These are phyloP conservation scores for Hoplodrina blanda DNA, from an alignment of 2,888 invertebrate species.

Conservation along the genomic window DNA sequence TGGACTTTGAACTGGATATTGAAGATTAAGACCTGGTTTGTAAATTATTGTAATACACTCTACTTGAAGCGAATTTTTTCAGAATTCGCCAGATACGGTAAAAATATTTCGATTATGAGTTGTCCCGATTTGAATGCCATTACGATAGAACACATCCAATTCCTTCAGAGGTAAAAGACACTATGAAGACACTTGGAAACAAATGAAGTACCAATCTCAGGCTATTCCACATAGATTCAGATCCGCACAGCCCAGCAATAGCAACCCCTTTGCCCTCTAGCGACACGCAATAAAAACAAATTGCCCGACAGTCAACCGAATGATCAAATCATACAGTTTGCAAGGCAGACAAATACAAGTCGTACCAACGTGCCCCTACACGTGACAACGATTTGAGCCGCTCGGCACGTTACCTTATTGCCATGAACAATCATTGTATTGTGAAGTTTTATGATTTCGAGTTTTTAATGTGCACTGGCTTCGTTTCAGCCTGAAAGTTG, in stretches of 20 bases:
- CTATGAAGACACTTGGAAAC: slow-evolving; percentile 7
- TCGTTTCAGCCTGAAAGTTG: slow-evolving; percentile 15
- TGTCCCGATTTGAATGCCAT: no score
- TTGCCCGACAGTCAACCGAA: slow-evolving; percentile 19
- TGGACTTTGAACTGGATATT: slow-evolving; percentile 6
- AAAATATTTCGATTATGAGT: background rate
- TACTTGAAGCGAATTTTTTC: background rate
- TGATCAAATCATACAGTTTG: slow-evolving; percentile 33
- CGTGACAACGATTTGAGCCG: slow-evolving; percentile 48
- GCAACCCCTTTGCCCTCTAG: background rate
- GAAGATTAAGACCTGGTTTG: background rate
- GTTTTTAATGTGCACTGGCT: slow-evolving; percentile 30
- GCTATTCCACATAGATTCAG: background rate
- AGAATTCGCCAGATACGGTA: background rate
- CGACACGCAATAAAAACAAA: slow-evolving; percentile 27
- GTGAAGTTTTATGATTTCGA: slow-evolving; percentile 21
- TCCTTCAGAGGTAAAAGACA: background rate
- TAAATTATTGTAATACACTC: background rate
- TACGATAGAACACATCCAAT: background rate
- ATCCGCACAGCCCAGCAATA: background rate
- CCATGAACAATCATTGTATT: slow-evolving; percentile 35
- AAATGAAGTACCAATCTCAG: background rate
- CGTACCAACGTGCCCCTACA: slow-evolving; percentile 17
- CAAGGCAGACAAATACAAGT: slow-evolving; percentile 17
- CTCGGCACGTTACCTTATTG: slow-evolving; percentile 10